phyloP scores from a whole-genome alignment of 2,113 vertebrate genomes.

The Penelope pileata region DNA sequence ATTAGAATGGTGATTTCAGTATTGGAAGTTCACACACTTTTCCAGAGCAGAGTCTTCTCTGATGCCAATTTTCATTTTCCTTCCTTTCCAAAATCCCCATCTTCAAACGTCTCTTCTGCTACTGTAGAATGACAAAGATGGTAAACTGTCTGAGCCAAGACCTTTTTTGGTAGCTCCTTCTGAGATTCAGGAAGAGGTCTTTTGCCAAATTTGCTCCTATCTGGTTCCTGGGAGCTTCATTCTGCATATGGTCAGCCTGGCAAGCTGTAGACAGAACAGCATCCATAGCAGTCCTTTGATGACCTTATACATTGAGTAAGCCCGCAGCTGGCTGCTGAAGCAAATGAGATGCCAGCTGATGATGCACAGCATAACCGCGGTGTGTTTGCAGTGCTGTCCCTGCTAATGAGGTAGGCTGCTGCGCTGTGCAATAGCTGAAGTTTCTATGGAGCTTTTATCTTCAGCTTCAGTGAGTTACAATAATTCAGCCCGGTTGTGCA shows the following conservation, averaged over 20 bases:
- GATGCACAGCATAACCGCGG: neutral
- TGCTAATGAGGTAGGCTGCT: conserved; percentile 61
- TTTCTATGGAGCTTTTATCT: conserved; percentile 49
- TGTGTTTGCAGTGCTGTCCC: neutral
- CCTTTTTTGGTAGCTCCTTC: neutral
- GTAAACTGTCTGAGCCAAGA: neutral
- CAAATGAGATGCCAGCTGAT: conserved; percentile 3
- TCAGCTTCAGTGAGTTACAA: conserved; percentile 34
- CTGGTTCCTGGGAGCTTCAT: neutral
- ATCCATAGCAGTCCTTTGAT: neutral
- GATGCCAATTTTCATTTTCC: neutral
- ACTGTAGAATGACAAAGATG: neutral
- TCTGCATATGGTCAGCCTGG: fast-evolving
- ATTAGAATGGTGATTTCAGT: neutral
- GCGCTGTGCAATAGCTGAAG: neutral
- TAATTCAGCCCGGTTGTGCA: conserved; percentile 3
- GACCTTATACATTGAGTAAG: neutral
- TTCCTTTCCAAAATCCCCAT: neutral
- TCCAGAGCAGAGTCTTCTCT: neutral
- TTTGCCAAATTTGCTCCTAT: neutral
- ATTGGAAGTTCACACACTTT: neutral
- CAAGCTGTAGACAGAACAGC: neutral
- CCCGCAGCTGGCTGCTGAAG: neutral
- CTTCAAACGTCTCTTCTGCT: neutral
- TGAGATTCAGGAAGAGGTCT: neutral